Evolutionary conservation across 2,113 vertebrate genomes (phyloP).

Genomic region (Pelvicachromis taeniatus): DNA sequence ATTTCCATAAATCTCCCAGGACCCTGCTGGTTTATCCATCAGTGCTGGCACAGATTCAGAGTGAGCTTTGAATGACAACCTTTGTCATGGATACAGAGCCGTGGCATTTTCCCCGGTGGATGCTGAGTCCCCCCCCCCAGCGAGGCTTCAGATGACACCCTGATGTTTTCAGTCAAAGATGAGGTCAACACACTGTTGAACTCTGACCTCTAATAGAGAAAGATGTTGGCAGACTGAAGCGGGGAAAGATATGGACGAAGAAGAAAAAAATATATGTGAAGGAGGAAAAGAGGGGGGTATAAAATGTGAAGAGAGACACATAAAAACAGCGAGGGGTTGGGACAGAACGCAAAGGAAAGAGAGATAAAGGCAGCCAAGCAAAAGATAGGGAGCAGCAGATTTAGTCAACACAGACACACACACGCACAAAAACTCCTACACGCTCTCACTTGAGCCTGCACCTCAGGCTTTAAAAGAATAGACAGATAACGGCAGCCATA

Average conservation of each 20-base stretch:
- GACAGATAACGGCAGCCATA: neutral
- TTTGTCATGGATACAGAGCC: constrained; percentile 4
- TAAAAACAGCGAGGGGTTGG: neutral
- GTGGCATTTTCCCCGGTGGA: neutral
- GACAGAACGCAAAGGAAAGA: constrained; percentile 10
- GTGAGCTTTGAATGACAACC: constrained; percentile 21
- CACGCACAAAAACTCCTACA: constrained; percentile 34
- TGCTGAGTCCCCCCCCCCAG: neutral
- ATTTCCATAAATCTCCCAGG: neutral
- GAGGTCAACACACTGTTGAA: constrained; percentile 13
- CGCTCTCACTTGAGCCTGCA: constrained; percentile 31
- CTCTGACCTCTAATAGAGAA: neutral
- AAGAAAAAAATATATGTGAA: neutral
- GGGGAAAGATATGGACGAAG: neutral
- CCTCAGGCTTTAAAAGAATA: constrained; percentile 27
- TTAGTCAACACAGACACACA: constrained; percentile 38
- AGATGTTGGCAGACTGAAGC: neutral
- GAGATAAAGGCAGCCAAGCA: constrained; percentile 13
- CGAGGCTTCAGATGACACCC: constrained; percentile 3
- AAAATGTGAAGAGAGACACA: neutral
- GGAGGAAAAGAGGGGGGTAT: neutral
- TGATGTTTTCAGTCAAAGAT: constrained; percentile 10
- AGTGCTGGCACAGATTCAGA: neutral
- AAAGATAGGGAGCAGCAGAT: constrained; percentile 42
- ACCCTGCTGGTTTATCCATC: neutral